Conservation (phyloP, 1,140 invertebrate genomes). For the Eriocheir sinensis region DNA sequence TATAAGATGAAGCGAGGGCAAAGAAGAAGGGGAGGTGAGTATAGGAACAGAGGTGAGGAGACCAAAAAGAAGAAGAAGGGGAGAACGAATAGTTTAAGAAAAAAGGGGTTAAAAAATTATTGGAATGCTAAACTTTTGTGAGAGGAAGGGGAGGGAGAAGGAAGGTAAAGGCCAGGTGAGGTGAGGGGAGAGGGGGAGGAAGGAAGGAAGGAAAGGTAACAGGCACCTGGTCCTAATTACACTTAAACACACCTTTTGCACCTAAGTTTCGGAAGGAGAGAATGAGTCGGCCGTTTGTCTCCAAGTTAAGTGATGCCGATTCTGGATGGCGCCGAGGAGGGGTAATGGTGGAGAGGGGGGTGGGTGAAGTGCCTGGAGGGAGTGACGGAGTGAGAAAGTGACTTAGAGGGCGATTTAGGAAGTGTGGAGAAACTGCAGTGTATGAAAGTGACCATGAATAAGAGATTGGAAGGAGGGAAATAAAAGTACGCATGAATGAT, state of each 20-base stretch:
- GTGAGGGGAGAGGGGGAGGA: neutral
- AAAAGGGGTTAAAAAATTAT: too few species aligned
- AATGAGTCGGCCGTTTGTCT: constrained; percentile 1
- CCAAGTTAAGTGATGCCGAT: neutral
- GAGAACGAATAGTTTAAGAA: too few species aligned
- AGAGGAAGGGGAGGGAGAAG: neutral
- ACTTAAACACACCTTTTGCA: neutral
- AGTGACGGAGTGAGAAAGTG: too few species aligned
- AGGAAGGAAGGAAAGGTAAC: neutral
- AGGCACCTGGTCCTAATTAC: neutral
- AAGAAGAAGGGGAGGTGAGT: too few species aligned
- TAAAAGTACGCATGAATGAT: too few species aligned
- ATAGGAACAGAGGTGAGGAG: too few species aligned
- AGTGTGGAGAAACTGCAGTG: neutral
- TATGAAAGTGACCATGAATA: constrained; percentile 52
- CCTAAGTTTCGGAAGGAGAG: neutral
- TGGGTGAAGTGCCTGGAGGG: neutral
- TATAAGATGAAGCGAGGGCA: too few species aligned
- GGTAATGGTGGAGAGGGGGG: too few species aligned
- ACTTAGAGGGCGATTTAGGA: too few species aligned
- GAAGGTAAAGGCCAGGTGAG: too few species aligned
- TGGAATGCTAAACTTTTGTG: too few species aligned
- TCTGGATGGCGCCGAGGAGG: neutral
- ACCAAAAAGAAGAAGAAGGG: too few species aligned
- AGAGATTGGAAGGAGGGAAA: neutral